Conservation (phyloP, 2,113 vertebrate genomes). For the Melanerpes aurifrons region DNA sequence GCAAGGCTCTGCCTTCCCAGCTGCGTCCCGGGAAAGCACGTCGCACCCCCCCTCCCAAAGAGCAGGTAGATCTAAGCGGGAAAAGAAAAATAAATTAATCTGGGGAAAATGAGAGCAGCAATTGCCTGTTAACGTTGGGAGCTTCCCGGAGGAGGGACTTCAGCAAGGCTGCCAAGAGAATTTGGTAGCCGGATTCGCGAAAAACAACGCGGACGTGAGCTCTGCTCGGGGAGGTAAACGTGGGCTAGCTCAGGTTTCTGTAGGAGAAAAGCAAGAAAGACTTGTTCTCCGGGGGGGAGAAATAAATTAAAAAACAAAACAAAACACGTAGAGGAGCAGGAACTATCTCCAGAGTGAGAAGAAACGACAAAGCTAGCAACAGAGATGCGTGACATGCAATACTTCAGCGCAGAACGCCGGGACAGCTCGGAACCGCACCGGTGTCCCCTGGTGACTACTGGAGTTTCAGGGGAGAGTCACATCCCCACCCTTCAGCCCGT, state of each 20-base stretch:
- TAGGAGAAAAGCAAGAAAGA: background rate
- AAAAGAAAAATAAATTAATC: no score
- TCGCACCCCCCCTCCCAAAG: background rate
- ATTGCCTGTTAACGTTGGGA: background rate
- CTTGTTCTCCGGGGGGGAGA: background rate
- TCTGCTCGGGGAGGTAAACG: background rate
- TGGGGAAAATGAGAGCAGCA: background rate
- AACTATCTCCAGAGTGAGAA: background rate
- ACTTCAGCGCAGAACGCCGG: background rate
- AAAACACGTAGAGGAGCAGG: background rate
- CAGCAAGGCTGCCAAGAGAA: background rate
- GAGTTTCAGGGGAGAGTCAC: background rate
- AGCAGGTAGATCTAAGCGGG: background rate
- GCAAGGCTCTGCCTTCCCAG: background rate
- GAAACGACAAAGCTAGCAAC: background rate
- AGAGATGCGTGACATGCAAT: background rate
- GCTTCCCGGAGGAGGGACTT: background rate
- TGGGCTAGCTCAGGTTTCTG: slow-evolving; percentile 15
- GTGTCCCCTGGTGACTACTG: background rate
- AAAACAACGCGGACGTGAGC: background rate
- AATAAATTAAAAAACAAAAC: background rate
- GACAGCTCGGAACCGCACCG: background rate
- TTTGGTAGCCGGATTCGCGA: background rate
- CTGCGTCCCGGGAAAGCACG: background rate
- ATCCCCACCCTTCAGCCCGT: background rate